Conservation (phyloP, 2,113 vertebrate species). For the Pipa parva region DNA sequence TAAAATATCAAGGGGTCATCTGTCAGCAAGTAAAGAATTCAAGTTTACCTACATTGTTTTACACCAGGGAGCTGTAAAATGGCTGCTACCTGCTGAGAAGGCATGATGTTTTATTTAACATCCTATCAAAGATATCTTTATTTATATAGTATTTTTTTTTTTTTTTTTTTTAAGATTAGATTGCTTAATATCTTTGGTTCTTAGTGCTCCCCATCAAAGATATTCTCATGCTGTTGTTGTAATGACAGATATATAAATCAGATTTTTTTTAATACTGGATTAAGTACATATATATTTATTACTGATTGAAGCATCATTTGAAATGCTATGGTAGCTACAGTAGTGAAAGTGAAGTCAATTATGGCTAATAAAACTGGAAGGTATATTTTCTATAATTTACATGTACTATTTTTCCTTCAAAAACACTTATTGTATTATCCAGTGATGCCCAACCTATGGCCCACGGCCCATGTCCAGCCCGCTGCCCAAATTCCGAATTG, state of each 20-base stretch:
- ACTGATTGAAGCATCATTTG: background rate
- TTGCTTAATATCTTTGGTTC: constrained; percentile 37
- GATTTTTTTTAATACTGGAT: constrained; percentile 14
- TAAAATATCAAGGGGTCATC: constrained; percentile 58
- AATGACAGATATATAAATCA: constrained; percentile 37
- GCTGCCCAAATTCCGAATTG: no score
- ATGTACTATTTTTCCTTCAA: no score
- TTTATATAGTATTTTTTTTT: no score
- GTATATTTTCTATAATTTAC: no score
- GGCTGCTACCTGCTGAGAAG: constrained; percentile 54
- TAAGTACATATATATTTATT: constrained; percentile 13
- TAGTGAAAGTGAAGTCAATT: no score
- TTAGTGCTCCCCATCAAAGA: constrained; percentile 5
- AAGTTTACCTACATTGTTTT: constrained; percentile 55
- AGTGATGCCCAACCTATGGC: no score
- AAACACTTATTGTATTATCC: background rate
- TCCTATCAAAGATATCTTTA: constrained; percentile 51
- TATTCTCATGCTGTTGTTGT: constrained; percentile 34
- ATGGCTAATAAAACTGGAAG: no score
- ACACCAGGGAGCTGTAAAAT: constrained; percentile 56
- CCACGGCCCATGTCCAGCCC: no score
- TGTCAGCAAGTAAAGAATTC: constrained; percentile 59
- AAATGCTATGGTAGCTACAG: background rate
- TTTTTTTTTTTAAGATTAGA: constrained; percentile 47
- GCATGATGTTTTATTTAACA: constrained; percentile 64